phyloP scores from a whole-genome alignment of 2,888 invertebrate species.

The Lycophotia porphyrea region DNA sequence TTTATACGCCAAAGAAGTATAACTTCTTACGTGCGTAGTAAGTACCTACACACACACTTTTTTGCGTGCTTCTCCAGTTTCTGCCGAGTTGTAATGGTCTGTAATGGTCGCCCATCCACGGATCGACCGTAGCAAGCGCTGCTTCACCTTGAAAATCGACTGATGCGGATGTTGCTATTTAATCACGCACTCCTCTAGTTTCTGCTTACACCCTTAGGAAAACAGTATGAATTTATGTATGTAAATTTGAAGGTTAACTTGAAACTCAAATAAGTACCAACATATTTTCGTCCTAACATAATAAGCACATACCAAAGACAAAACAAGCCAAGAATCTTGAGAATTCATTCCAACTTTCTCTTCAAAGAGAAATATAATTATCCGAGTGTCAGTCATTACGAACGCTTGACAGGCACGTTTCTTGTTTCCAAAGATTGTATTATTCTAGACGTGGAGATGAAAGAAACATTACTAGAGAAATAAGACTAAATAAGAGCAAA shows the following conservation, averaged over 20 bases:
- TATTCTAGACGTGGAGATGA: neutral
- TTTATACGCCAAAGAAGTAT: too few relatives aligned
- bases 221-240: neutral
- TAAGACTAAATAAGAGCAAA: neutral
- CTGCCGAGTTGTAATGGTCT: too few relatives aligned
- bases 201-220: too few relatives aligned
- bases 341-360: slow-evolving; percentile 11
- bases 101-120: too few relatives aligned
- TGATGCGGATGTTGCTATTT: too few relatives aligned
- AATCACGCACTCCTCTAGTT: too few relatives aligned
- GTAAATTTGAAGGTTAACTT: neutral
- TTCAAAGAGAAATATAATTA: slow-evolving; percentile 22
- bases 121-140: too few relatives aligned
- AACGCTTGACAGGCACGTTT: slow-evolving; percentile 2
- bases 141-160: too few relatives aligned
- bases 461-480: neutral
- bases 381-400: slow-evolving; percentile 18
- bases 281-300: neutral
- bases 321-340: slow-evolving; percentile 1
- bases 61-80: too few relatives aligned
- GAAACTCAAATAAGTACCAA: neutral
- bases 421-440: slow-evolving; percentile 11
- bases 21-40: too few relatives aligned
- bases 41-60: too few relatives aligned
- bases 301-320: neutral